A percentile compares a stretch with the other conserved stretches of the same genome.
phyloP scores from a whole-genome alignment of 2,113 vertebrate species.

The Passer montanus region DNA sequence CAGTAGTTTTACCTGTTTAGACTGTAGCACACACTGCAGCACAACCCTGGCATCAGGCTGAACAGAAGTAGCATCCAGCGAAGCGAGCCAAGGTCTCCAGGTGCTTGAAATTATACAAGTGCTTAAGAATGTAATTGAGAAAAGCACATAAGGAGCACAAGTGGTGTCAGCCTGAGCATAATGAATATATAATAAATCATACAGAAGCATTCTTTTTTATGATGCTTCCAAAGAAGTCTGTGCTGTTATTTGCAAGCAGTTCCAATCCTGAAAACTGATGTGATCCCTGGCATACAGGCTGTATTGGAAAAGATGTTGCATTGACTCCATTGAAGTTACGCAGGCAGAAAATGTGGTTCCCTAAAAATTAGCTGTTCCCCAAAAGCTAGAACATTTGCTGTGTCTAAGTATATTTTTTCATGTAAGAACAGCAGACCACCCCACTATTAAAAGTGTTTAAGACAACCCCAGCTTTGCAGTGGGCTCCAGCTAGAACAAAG shows the following conservation, averaged over 20 bases:
- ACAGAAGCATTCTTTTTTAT: neutral
- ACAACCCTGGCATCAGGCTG: neutral
- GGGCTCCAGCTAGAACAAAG: neutral
- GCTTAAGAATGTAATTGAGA: neutral
- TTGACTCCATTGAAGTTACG: neutral
- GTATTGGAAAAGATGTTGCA: neutral
- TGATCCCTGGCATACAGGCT: fast-evolving
- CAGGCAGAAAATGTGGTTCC: neutral
- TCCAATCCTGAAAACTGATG: neutral
- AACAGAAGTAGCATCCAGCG: neutral
- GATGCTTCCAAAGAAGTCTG: neutral
- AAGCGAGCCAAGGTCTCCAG: neutral
- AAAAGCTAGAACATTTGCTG: neutral
- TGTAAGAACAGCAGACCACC: neutral
- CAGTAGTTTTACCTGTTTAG: neutral
- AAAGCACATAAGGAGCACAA: neutral
- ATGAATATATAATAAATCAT: neutral
- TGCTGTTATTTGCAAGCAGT: neutral
- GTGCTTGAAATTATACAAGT: neutral
- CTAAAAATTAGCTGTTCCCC: neutral
- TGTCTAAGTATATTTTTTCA: neutral
- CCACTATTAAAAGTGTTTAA: neutral
- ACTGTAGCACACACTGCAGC: neutral
- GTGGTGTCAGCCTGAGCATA: neutral
- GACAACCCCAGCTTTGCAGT: neutral